Conservation (phyloP, 1,140 invertebrate species). For the Planococcus citri region DNA sequence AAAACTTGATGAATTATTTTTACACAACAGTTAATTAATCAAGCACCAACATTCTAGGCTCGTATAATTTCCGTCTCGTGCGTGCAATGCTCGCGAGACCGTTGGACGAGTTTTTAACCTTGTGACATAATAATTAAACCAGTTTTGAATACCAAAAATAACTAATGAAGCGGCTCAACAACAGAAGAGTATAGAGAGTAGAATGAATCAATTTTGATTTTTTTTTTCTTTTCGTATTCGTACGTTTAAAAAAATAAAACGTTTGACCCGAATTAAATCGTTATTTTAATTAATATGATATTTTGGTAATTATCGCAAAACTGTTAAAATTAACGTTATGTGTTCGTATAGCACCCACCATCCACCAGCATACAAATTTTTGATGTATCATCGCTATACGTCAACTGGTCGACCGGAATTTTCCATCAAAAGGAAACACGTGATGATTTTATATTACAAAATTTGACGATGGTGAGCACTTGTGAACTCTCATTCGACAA, state of each 20-base stretch:
- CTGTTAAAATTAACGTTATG: background rate
- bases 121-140: slow-evolving; percentile 2
- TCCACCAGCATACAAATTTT: no score
- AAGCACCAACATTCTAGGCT: background rate
- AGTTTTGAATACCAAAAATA: background rate
- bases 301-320: background rate
- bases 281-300: background rate
- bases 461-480: no score
- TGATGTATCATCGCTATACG: no score
- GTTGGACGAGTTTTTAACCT: background rate
- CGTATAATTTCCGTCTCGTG: background rate
- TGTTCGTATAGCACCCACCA: no score
- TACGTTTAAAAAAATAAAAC: background rate
- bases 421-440: no score
- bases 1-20: no score
- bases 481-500: no score
- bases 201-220: background rate
- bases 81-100: background rate
- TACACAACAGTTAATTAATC: background rate
- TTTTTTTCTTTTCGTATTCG: no score
- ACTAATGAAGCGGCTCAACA: background rate
- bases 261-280: background rate
- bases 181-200: background rate
- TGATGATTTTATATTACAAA: no score
- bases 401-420: no score